Evolutionary conservation across 2,113 vertebrate genomes (phyloP).

Genomic region (Carollia perspicillata): DNA sequence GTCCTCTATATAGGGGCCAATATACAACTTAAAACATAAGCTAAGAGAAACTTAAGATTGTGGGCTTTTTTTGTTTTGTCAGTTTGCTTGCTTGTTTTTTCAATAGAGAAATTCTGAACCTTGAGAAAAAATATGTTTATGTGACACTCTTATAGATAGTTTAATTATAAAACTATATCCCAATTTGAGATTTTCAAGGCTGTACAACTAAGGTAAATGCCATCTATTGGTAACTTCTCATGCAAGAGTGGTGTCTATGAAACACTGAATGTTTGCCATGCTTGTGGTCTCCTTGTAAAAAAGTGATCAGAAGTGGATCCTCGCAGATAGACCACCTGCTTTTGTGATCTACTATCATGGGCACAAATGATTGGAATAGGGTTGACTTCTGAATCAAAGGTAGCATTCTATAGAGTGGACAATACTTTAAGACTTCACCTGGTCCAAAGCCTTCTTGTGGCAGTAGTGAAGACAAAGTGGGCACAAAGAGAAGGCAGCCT

Average conservation of each 20-base stretch:
- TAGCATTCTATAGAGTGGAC: neutral
- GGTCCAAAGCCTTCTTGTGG: neutral
- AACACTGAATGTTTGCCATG: neutral
- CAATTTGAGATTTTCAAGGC: neutral
- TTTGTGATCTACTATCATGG: neutral
- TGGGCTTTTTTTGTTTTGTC: neutral
- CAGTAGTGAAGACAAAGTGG: neutral
- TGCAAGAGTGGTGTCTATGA: neutral
- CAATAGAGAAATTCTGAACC: neutral
- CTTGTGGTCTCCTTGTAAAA: neutral
- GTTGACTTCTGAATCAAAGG: neutral
- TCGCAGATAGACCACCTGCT: neutral
- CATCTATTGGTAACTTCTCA: neutral
- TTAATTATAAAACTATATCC: neutral
- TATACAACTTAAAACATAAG: neutral
- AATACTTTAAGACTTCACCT: neutral
- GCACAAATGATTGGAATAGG: neutral
- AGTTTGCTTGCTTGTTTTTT: neutral
- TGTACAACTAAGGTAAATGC: neutral
- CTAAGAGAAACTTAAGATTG: neutral
- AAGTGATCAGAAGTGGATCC: neutral
- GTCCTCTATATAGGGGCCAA: neutral
- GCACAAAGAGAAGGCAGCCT: neutral
- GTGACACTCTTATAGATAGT: neutral
- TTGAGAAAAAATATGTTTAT: neutral